Conservation (phyloP, 2,888 invertebrate species). For the Agonopterix subpropinquella region DNA sequence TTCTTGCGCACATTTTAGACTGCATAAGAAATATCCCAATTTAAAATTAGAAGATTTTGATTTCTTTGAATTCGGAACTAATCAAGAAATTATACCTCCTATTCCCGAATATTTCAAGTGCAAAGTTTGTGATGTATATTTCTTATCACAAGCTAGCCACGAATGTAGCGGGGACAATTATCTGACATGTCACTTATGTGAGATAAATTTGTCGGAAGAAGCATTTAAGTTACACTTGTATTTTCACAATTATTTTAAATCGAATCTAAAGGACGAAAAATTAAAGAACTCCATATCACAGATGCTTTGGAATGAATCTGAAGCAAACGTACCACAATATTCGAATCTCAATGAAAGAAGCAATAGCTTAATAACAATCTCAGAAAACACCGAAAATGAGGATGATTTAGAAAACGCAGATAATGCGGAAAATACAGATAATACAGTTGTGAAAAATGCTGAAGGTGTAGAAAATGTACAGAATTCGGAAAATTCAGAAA, state of each 20-base stretch:
- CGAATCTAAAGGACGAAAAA: neutral
- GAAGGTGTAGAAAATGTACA: neutral
- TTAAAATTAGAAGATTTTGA: conserved; percentile 38
- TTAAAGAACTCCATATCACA: neutral
- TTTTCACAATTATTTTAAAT: conserved; percentile 41
- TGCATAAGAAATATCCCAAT: conserved; percentile 28
- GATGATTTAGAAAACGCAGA: too few species aligned
- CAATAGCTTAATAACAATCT: too few species aligned
- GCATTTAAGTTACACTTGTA: conserved; percentile 45
- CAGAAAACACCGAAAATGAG: too few species aligned
- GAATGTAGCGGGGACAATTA: conserved; percentile 30
- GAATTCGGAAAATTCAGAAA: neutral
- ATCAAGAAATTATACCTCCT: conserved; percentile 36
- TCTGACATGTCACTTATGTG: conserved; percentile 38
- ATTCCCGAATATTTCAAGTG: conserved; percentile 47
- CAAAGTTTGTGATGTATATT: conserved; percentile 37
- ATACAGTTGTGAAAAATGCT: neutral
- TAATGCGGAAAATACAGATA: neutral
- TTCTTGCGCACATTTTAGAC: neutral
- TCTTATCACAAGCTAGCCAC: conserved; percentile 36
- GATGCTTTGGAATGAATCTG: neutral
- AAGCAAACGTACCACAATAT: too few species aligned
- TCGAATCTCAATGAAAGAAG: too few species aligned
- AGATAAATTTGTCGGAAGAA: conserved; percentile 34
- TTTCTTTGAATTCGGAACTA: conserved; percentile 39